Evolutionary conservation across 2,797 vertebrate genomes (phyloP).

Genomic region (Antrozous pallidus): DNA sequence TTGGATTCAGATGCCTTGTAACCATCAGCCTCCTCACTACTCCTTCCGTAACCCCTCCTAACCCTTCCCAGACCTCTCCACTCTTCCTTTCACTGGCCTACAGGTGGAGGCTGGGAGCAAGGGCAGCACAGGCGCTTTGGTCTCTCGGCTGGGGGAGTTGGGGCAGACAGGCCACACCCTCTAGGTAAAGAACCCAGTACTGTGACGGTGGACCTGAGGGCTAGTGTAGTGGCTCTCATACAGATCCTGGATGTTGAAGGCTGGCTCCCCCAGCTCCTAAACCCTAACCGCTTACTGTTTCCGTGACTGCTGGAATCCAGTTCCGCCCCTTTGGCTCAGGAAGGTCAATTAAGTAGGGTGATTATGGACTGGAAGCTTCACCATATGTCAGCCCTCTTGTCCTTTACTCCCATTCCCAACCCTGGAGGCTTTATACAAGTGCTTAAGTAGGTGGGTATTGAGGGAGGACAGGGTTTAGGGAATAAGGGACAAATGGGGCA

Average conservation of each 20-base stretch:
- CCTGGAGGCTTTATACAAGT: conserved; percentile 77
- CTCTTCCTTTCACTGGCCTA: conserved; percentile 63
- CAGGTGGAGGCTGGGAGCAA: conserved; percentile 68
- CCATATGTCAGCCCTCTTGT: conserved; percentile 54
- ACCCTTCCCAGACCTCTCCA: conserved; percentile 45
- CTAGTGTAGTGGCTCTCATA: conserved; percentile 40
- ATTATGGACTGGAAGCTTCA: conserved; percentile 53
- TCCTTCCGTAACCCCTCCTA: conserved; percentile 36
- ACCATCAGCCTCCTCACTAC: conserved; percentile 53
- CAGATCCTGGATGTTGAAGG: conserved; percentile 51
- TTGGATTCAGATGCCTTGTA: conserved; percentile 69
- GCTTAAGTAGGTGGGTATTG: conserved; percentile 68
- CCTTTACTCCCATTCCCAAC: conserved; percentile 66
- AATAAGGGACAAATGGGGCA: conserved; percentile 57
- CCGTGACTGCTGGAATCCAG: conserved; percentile 29
- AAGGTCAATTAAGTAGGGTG: conserved; percentile 57
- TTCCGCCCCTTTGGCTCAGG: conserved; percentile 61
- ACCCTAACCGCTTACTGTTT: conserved; percentile 41
- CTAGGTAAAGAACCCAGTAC: conserved; percentile 39
- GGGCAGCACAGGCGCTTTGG: conserved; percentile 77
- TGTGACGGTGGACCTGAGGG: conserved; percentile 44
- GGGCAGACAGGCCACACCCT: conserved; percentile 53
- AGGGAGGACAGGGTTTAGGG: conserved; percentile 61
- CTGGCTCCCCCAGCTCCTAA: conserved; percentile 40
- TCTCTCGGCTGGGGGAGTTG: conserved; percentile 70